phyloP scores from a whole-genome alignment of 2,888 invertebrate species.

The Ochropleura leucogaster region DNA sequence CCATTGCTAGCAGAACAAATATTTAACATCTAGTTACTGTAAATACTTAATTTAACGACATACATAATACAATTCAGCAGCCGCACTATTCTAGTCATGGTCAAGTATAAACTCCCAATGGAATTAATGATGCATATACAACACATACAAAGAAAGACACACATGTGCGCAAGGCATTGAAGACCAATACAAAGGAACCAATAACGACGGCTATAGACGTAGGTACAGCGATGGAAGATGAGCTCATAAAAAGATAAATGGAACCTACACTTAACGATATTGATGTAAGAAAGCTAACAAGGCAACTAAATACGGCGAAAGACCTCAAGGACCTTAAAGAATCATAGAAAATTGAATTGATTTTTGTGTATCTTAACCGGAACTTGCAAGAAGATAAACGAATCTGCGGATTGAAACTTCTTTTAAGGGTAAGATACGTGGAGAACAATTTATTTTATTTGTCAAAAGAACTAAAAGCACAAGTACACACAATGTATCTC shows the following conservation, averaged over 20 bases:
- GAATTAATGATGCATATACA: slow-evolving; percentile 19
- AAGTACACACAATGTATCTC: slow-evolving; percentile 11
- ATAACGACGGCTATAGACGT: neutral
- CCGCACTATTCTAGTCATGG: slow-evolving; percentile 30
- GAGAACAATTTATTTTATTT: neutral
- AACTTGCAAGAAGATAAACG: neutral
- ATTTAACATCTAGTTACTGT: neutral
- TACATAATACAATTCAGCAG: slow-evolving; percentile 10
- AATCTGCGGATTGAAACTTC: neutral
- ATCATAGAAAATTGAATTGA: neutral
- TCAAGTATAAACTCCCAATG: slow-evolving; percentile 29
- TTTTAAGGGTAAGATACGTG: neutral
- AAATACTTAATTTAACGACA: neutral
- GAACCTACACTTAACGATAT: neutral
- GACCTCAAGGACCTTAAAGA: neutral
- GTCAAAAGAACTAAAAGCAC: neutral
- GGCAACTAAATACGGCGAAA: neutral
- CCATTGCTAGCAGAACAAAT: neutral
- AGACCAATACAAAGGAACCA: neutral
- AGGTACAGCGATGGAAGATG: neutral
- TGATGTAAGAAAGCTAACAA: neutral
- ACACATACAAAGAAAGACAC: neutral
- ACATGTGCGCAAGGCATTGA: neutral
- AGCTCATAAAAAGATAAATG: slow-evolving; percentile 9
- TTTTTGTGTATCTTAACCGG: neutral